Evolutionary conservation across 2,113 vertebrate species (phyloP).

Genomic region (Callipepla californica): DNA sequence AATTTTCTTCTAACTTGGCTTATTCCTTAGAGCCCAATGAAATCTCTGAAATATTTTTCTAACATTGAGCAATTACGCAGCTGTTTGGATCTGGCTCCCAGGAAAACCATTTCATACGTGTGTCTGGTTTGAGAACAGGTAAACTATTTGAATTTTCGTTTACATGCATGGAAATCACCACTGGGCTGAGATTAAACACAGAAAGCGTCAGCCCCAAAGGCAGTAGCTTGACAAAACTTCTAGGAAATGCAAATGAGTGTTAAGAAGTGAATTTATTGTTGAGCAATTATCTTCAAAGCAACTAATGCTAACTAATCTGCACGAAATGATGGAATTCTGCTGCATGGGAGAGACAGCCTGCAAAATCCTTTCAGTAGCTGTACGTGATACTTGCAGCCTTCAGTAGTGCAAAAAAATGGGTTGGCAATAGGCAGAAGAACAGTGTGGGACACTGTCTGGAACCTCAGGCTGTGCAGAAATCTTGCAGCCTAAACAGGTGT

Average conservation of each 20-base stretch:
- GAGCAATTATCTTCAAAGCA: conserved; percentile 61
- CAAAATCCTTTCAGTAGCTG: not conserved
- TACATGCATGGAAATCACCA: conserved; percentile 7
- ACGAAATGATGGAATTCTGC: not conserved
- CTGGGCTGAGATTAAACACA: conserved; percentile 33
- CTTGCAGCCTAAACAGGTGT: not conserved
- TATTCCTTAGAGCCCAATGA: not conserved
- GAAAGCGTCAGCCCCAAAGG: conserved; percentile 13
- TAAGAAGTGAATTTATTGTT: conserved; percentile 52
- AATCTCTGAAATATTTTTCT: not conserved
- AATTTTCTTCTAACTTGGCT: not conserved
- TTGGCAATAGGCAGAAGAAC: not conserved
- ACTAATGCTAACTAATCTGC: conserved; percentile 4
- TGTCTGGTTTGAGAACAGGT: conserved; percentile 25
- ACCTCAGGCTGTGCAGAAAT: not conserved
- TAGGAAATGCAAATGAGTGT: conserved; percentile 57
- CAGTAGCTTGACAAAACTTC: conserved; percentile 50
- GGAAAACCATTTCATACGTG: not conserved
- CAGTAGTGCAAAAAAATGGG: not conserved
- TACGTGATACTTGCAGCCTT: not conserved
- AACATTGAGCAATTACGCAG: not conserved
- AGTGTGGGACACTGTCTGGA: not conserved
- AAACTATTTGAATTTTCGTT: conserved; percentile 26
- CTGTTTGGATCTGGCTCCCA: not conserved
- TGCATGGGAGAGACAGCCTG: not conserved